Evolutionary conservation across 2,888 invertebrate genomes (phyloP), one percentile per base, ranked within the genome.

Genomic region (Hartigia nigra): DNA sequence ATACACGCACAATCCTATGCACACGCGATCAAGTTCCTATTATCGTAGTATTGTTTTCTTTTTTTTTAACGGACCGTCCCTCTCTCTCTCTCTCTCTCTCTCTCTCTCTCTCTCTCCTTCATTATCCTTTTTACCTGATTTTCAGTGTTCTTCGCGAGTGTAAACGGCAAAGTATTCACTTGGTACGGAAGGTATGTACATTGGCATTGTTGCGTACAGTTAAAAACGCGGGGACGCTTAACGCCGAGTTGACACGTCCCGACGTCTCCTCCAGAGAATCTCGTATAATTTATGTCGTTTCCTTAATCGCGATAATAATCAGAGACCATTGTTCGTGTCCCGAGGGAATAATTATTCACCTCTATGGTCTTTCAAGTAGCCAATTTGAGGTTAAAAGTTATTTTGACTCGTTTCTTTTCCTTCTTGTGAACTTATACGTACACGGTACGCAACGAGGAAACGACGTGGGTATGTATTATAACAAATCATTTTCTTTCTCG

Each of bases 21-120:
- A 55, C 55, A 55, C 74, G 77, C 78, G 74, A 78, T 79, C 74
- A 75, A 75, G 69, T 79, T 55, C 23, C 9, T 55, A 55, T 5
- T 9, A 23, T 55, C 23, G 11, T 23, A 55, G 14, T 55, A 55
- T 55, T 5, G 14, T 36, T 70, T 70, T 39, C 32, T 3, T 31
- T 35, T 34, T 76, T 69, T n/a, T 37, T n/a, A 76, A 31, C 76
- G n/a, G 37, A 37, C 76, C 23, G 69, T 31, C 70, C 72, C 70
- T 5, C 39, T 2, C 14, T 55, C 23, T 23, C 9, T 1, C 5
- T 55, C 55, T 5, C 55, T n/a, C n/a, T 34, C 76, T 31, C 70
- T 76, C 70, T 5, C 39, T 2, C 14, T 55, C 23, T 23, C 9
- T 1, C 5, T 55, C 55, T 5, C 55, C 23, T 23, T 23, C 9